phyloP scores from a whole-genome alignment of 2,888 invertebrate species.

The Bombylius major region DNA sequence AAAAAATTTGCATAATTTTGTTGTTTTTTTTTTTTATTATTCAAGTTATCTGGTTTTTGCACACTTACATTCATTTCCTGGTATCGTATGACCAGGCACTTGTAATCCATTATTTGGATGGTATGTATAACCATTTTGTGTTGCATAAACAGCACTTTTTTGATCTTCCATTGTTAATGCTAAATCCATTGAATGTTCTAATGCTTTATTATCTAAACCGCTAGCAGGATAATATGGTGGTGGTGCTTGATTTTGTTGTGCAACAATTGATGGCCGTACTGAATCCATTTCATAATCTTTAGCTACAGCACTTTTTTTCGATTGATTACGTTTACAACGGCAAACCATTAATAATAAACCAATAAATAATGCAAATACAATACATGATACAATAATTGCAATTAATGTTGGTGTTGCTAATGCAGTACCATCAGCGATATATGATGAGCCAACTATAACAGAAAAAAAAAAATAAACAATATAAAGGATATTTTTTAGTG shows the following conservation, averaged over 20 bases:
- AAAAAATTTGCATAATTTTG: too few relatives aligned
- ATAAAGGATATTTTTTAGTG: neutral
- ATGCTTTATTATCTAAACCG: constrained; percentile 81
- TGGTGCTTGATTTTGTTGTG: constrained; percentile 76
- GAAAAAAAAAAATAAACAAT: constrained; percentile 9
- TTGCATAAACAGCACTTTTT: constrained; percentile 70
- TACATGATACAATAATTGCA: constrained; percentile 64
- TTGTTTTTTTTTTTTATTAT: too few relatives aligned
- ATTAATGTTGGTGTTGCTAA: constrained; percentile 66
- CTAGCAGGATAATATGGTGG: constrained; percentile 82
- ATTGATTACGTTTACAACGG: constrained; percentile 68
- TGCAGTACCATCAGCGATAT: constrained; percentile 64
- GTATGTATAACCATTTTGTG: constrained; percentile 76
- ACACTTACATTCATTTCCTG: constrained; percentile 66
- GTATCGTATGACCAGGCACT: constrained; percentile 52
- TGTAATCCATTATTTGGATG: constrained; percentile 60
- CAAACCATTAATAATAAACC: constrained; percentile 71
- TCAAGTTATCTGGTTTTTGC: too few relatives aligned
- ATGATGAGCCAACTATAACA: constrained; percentile 62
- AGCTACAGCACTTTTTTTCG: constrained; percentile 64
- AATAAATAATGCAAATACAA: constrained; percentile 66
- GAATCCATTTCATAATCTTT: constrained; percentile 89
- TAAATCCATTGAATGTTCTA: constrained; percentile 79
- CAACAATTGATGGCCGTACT: constrained; percentile 69
- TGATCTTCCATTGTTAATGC: constrained; percentile 73